Evolutionary conservation across 37 sponge, comb jelly and placozoan species (phyloP), one percentile per base, ranked within the genome.

Genomic region (Ianthella basta): DNA sequence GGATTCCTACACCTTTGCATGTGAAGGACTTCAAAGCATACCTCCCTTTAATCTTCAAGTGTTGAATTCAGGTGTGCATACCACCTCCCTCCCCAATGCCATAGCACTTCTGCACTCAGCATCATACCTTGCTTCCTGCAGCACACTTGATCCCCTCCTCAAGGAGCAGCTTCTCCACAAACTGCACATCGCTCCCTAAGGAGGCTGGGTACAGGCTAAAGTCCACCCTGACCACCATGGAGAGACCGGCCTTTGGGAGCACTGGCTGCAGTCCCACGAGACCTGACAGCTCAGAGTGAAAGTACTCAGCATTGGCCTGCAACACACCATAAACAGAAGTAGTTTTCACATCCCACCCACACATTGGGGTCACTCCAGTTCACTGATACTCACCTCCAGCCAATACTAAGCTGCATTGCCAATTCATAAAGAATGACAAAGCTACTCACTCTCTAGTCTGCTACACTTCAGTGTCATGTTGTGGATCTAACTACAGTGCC

Each of bases 161-260:
- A 30, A 33, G 10, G 15, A 69, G 34, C 33, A 69, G 70, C 3
- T 69, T 69, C 18, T 69, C 70, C 70, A 69, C 70, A 69, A 69
- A 69, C 34, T 69, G 35, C 34, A 34, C 34, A 69, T 69, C 70
- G 27, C n/a, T 44, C 50, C 50, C 50, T 3, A 44, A 44, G 50
- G n/a, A n/a, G 1, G 29, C 18, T 32, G 70, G 70, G 34, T 34
- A 69, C 6, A 34, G 70, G 18, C 34, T 35, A 1, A 69, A 69
- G 70, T 69, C 35, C 29, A 69, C 34, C 70, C 27, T 69, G 70
- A 69, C 70, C 70, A 69, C 34, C 70, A 69, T 35, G 34, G 19
- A 30, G 33, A 69, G 35, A 34, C 70, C 70, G 4, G 70, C 29
- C 18, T 16, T 1, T 6, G 70, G 70, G 4, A 32, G 70, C 18